Evolutionary conservation across 1,140 invertebrate genomes (phyloP), one percentile per base, ranked within the genome.

Genomic region (Arctopsyche grandis): DNA sequence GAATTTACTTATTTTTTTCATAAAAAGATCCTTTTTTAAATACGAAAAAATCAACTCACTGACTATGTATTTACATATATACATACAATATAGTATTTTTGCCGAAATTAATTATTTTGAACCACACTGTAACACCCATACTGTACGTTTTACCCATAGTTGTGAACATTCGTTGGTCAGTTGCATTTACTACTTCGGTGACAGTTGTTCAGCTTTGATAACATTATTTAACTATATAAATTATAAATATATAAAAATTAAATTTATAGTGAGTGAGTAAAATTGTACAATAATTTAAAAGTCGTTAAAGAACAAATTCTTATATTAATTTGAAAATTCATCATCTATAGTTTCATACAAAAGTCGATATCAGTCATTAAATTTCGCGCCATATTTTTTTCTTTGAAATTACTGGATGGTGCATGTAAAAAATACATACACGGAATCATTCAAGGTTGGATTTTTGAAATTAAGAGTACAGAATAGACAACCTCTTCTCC

Each of bases 151-250:
- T 26, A 66, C 63, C 24, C 24, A n/a, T 29, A 66, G 63, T 66
- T 26, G 1, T 9, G 22, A 12, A 14, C 63, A 22, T 26, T 12
- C 1, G 0, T n/a, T 26, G 63, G 21, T 66, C 63, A 66, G 63
- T 66, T 66, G 63, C 63, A 66, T 66, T 66, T 66, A 66, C 24
- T 24, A 24, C 24, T 66, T 24, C 63, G 21, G 9, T 14, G 24
- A 66, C 16, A 66, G 12, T 60, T 3, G 63, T 66, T 66, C 63
- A 12, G 56, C 19, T 16, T 60, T 19, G n/a, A 21, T 21, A 9
- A 60, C 9, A 60, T 19, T 60, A 3, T 19, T 9, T 19, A 60
- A 60, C 21, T 10, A 52, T 52, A n/a, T 52, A n/a, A 52, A 52
- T 7, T 52, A n/a, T 52, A n/a, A 52, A 52, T 7, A 5, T 52